Base-by-base conservation (phyloP, 2,113 vertebrate species). In the Chaetops frenatus region DNA sequence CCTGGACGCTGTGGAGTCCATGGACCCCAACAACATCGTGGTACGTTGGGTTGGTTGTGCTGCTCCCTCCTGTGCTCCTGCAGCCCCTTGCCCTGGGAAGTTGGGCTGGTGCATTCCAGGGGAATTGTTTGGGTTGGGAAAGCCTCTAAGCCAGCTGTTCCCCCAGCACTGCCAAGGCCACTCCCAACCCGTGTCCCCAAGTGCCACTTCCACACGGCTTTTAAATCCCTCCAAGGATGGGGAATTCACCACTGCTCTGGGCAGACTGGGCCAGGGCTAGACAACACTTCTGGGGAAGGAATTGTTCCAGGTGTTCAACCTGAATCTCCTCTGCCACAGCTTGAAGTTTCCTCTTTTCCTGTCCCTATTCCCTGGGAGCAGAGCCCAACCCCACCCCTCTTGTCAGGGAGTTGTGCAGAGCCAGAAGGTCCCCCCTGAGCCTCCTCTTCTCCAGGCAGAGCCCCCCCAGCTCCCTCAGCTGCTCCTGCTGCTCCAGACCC, bases 1-100 rank as follows among this genome's bases (percentile, higher is more conserved):
- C 96, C 95, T 99, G 94, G 98, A 99, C 2, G 99, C 99, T 0
- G 99, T 99, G 18, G 99, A 99, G 92, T 99, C 99, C 61, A 99
- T 99, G 99, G 99, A 99, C 95, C 99, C 99, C 42, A 99, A 99
- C 98, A 99, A 99, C 88, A 99, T 99, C 13, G 98, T 99, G 98
- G 99, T 99, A 98, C 15, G 98, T 97, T 27, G 28, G 27, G 38
- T 21, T 33, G 36, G 15, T 29, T 0, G 0, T 29, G 38, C 53
- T 24, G 13, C 40, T 56, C 10, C 35, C 33, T 29, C 27, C 60
- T 40, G 72, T 14, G 3, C 31, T 58, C 65, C 62, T 57, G 29
- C 54, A 53, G 69, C n/a, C 27, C 20, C 64, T 54, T 33, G 24
- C 19, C 7, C 70, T 64, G 36, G 76, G 40, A 2, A 18, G 24